Evolutionary conservation across 2,888 invertebrate genomes (phyloP), one percentile per base, ranked within the genome.

Genomic region (Eurytoma californica): DNA sequence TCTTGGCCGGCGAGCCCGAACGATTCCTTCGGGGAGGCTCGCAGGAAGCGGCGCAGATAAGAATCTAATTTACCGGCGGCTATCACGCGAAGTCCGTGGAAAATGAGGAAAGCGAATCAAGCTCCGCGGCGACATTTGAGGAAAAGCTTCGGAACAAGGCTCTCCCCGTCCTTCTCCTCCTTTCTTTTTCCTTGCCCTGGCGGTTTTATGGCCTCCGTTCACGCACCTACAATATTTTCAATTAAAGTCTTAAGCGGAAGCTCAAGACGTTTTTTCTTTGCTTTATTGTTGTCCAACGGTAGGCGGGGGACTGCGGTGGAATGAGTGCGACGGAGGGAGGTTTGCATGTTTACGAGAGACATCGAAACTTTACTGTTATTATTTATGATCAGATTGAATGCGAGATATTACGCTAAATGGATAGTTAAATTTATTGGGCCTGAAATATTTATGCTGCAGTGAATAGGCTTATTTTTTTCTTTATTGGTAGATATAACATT

Each of bases 211-310:
- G 72, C 58, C 12, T 66, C 57, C 20, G 58, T 70, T 66, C 77
- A 77, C 70, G 77, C 77, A 77, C 49, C 69, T 55, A 18, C 76
- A n/a, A 77, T 77, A 65, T 70, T 77, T 77, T 77, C 76, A 77
- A 77, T 77, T 77, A 77, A 39, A 60, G 69, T 57, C 61, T 20
- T 39, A 51, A 30, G 60, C 30, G 28, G 14, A 39, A 53, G 67
- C 51, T 60, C 14, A 49, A 18, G 67, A 53, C 68, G 16, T 18
- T 30, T 47, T 24, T 49, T 12, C 39, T 39, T 39, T 51, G 63
- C 63, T 63, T 65, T 65, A 65, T 70, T 70, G 47, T 57, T 57
- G 28, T 60, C 63, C 49, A 28, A 9, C 7, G 20, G 63, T 18
- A 20, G 14, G 58, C 18, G n/a, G 49, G 47, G 20, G 69, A 16